Evolutionary conservation across 2,113 vertebrate species (phyloP).

Genomic region (Orycteropus afer): DNA sequence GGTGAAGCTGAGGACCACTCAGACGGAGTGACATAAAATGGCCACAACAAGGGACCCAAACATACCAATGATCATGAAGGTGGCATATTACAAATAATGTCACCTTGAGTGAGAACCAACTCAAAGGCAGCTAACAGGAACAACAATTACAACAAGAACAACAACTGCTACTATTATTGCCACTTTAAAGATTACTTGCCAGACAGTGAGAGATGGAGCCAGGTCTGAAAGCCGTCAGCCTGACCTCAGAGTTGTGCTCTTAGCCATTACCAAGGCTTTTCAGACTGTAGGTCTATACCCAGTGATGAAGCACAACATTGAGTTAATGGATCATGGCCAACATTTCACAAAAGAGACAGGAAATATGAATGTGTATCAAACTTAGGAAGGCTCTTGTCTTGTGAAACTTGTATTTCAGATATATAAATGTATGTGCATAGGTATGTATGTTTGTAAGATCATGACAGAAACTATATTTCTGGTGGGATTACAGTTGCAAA

Average conservation of each 20-base stretch:
- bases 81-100: too few relatives aligned
- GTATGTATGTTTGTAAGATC: not conserved
- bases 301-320: conserved; percentile 2
- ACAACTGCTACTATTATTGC: not conserved
- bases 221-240: conserved; percentile 12
- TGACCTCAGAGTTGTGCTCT: not conserved
- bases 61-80: too few relatives aligned
- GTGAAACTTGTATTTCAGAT: conserved; percentile 25
- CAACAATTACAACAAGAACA: not conserved
- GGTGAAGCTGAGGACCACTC: too few relatives aligned
- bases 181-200: not conserved
- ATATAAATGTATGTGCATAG: not conserved
- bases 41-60: too few relatives aligned
- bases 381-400: not conserved
- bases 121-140: too few relatives aligned
- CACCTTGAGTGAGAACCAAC: too few relatives aligned
- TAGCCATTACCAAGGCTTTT: not conserved
- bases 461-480: not conserved
- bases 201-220: not conserved
- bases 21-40: too few relatives aligned
- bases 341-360: conserved; percentile 22
- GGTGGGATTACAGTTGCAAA: not conserved
- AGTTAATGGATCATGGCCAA: not conserved
- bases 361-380: not conserved
- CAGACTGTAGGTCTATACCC: not conserved